phyloP scores from a whole-genome alignment of 2,888 invertebrate genomes.

The Ophion ellenae region DNA sequence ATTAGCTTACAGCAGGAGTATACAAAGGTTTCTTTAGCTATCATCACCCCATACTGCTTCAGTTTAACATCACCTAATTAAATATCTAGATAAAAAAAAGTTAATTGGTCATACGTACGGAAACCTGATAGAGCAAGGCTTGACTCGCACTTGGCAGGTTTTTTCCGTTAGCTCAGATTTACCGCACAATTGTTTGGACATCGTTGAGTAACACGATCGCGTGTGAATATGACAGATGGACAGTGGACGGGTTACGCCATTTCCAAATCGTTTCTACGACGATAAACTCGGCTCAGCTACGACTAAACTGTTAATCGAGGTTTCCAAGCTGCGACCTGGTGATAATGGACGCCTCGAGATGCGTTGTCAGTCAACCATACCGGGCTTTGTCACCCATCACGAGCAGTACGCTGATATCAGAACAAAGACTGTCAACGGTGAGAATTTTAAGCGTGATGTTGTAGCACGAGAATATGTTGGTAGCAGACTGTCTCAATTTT shows the following conservation, averaged over 20 bases:
- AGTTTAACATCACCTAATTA: no score
- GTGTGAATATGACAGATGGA: conserved; percentile 73
- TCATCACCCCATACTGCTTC: no score
- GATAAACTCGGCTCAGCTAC: conserved; percentile 84
- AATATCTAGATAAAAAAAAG: no score
- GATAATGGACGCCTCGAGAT: conserved; percentile 89
- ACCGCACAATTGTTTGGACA: neutral
- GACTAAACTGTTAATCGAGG: conserved; percentile 90
- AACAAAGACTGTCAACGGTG: conserved; percentile 90
- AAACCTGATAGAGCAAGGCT: no score
- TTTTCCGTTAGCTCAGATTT: neutral
- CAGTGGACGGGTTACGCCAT: conserved; percentile 75
- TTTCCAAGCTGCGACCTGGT: conserved; percentile 89
- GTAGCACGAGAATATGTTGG: neutral
- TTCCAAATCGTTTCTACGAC: conserved; percentile 75
- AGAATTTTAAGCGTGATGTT: neutral
- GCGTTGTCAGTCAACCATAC: conserved; percentile 92
- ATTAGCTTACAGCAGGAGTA: no score
- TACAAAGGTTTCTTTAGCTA: no score
- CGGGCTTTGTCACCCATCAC: conserved; percentile 89
- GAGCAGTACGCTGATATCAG: conserved; percentile 91
- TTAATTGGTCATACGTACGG: no score
- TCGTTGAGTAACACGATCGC: neutral
- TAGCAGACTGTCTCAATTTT: neutral
- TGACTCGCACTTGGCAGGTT: no score